A percentile compares a stretch with the other conserved stretches of the same genome.
Conservation (phyloP, 2,113 vertebrate genomes). For the cattle (Bos taurus) region ARS-UCD2.0 NC_037357.1:13568001-13568500, state of each 20-base stretch:
- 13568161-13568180: not conserved
- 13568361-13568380: not conserved
- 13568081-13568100: not conserved
- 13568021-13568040: not conserved
- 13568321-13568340: slow-evolving; percentile 17
- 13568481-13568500: not conserved
- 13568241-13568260: not conserved
- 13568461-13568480: slow-evolving; percentile 21
- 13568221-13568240: slow-evolving; percentile 16
- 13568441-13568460: not conserved
- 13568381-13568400: not conserved
- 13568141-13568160: not conserved
- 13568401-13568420: not conserved
- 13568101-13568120: not conserved
- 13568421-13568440: not conserved
- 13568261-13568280: not conserved
- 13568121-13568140: not conserved
- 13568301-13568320: not conserved
- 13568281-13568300: slow-evolving; percentile 29
- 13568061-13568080: not conserved
- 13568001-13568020: not conserved
- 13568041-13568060: not conserved
- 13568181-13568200: slow-evolving; percentile 20
- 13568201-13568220: not conserved
- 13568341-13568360: not conserved